Conservation (phyloP, 2,797 vertebrate genomes). For the Peromyscus eremicus region DNA sequence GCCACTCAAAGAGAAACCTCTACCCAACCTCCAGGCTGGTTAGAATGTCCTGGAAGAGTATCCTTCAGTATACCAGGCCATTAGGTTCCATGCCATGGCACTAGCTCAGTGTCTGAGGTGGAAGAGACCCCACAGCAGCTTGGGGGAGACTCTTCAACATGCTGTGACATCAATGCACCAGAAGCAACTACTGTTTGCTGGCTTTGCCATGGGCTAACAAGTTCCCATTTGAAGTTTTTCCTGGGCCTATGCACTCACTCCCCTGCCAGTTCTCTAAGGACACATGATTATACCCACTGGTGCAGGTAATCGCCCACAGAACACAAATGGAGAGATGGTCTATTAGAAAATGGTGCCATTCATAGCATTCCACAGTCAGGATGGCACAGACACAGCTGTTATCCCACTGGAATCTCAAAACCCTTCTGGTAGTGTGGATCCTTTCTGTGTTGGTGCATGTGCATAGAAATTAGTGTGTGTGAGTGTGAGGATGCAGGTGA, state of each 20-base stretch:
- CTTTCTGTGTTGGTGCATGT: neutral
- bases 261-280: no score
- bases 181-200: no score
- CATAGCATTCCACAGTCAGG: fast-evolving
- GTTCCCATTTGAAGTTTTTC: neutral
- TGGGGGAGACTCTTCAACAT: fast-evolving
- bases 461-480: no score
- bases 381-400: no score
- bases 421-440: fast-evolving
- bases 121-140: fast-evolving
- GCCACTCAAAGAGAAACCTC: neutral
- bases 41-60: no score
- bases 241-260: no score
- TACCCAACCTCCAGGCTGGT: fast-evolving
- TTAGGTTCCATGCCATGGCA: fast-evolving
- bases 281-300: neutral
- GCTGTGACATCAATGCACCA: fast-evolving
- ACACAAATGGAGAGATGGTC: fast-evolving
- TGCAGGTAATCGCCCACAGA: neutral
- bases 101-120: fast-evolving
- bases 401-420: neutral
- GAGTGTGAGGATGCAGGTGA: neutral
- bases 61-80: fast-evolving
- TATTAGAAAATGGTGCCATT: fast-evolving
- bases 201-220: neutral